These are phyloP conservation scores for Plectropomus leopardus DNA, from an alignment of 2,113 vertebrate genomes.

Conservation along the genomic window DNA sequence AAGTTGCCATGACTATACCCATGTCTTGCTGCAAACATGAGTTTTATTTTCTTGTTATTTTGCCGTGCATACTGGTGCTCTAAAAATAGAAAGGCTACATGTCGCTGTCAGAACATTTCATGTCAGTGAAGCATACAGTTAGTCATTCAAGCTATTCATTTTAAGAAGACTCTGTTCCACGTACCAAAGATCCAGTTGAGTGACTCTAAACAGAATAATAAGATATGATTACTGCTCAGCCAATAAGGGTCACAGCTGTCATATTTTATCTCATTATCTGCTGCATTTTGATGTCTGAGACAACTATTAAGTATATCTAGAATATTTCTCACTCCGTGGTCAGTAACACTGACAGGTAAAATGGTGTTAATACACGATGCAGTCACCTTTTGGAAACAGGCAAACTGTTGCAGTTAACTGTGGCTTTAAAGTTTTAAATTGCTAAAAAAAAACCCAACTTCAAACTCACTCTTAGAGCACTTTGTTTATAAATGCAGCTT, in stretches of 20 bases:
- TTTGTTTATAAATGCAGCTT: neutral
- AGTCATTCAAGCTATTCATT: neutral
- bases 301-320: neutral
- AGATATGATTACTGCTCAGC: neutral
- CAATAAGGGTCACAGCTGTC: neutral
- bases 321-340: neutral
- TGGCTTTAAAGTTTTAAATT: neutral
- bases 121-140: neutral
- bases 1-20: constrained; percentile 35
- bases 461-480: neutral
- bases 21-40: constrained; percentile 11
- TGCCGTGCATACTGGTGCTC: neutral
- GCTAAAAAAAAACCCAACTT: neutral
- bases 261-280: neutral
- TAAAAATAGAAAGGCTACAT: neutral
- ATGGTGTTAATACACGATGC: no score
- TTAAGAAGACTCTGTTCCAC: neutral
- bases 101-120: neutral
- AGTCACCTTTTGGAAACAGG: no score
- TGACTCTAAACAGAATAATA: neutral
- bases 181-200: neutral
- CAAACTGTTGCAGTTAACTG: neutral
- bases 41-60: constrained; percentile 12
- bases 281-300: neutral
- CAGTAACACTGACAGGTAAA: neutral